Evolutionary conservation across 1,140 invertebrate genomes (phyloP).

Genomic region (Limonius californicus): DNA sequence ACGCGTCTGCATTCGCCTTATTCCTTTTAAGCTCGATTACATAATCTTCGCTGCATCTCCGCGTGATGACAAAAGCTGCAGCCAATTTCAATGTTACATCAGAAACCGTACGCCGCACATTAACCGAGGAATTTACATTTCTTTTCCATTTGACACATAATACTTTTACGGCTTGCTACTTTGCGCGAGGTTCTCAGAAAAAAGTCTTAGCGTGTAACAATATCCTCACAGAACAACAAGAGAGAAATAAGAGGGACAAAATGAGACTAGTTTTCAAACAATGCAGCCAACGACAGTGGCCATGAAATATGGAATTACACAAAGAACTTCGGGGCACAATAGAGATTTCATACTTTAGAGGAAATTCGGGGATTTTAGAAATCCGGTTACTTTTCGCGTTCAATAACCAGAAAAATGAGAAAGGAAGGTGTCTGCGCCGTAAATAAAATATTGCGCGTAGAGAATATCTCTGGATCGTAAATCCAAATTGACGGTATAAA

Average conservation of each 20-base stretch:
- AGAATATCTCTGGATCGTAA: conserved; percentile 20
- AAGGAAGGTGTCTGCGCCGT: conserved; percentile 24
- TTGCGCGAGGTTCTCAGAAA: too few species aligned
- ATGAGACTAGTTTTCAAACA: conserved; percentile 22
- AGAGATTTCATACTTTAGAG: conserved; percentile 24
- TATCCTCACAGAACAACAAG: too few species aligned
- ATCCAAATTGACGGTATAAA: conserved; percentile 23
- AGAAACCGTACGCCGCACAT: too few species aligned
- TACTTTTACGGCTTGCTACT: too few species aligned
- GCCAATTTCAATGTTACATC: too few species aligned
- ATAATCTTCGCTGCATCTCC: too few species aligned
- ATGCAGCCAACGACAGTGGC: conserved; percentile 18
- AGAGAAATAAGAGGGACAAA: conserved; percentile 19
- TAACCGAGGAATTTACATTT: too few species aligned
- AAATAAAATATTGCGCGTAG: conserved; percentile 21
- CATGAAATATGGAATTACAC: conserved; percentile 30
- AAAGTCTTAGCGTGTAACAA: too few species aligned
- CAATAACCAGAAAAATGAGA: conserved; percentile 29
- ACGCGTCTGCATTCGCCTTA: too few species aligned
- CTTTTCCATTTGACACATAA: too few species aligned
- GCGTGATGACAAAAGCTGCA: too few species aligned
- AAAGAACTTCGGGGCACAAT: conserved; percentile 20
- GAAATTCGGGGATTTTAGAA: conserved; percentile 21
- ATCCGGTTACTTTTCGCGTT: conserved; percentile 30
- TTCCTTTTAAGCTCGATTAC: too few species aligned